Evolutionary conservation across 2,888 invertebrate species (phyloP).

Genomic region (Sympetrum striolatum): DNA sequence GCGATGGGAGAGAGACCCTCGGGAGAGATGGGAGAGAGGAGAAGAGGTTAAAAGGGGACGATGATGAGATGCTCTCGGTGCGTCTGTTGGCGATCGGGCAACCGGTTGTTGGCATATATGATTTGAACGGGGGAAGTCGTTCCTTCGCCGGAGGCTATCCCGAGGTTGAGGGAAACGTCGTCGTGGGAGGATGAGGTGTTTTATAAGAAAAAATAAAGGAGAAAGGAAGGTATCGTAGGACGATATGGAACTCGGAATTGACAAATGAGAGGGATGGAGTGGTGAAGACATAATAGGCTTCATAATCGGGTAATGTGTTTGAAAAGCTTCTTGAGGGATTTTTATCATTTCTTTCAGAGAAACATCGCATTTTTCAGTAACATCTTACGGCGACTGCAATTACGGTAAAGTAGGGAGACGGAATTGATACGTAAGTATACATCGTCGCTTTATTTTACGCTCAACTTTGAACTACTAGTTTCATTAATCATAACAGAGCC

Average conservation of each 20-base stretch:
- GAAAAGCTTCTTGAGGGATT: neutral
- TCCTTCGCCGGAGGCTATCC: neutral
- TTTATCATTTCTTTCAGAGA: neutral
- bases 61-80: neutral
- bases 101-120: neutral
- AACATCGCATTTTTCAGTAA: neutral
- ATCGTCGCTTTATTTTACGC: too few relatives aligned
- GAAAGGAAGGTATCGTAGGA: neutral
- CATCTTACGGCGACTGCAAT: too few relatives aligned
- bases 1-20: neutral
- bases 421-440: too few relatives aligned
- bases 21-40: neutral
- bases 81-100: neutral
- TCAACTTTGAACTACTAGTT: too few relatives aligned
- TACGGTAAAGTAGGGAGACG: too few relatives aligned
- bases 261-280: slow-evolving; percentile 22
- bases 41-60: neutral
- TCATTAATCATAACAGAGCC: too few relatives aligned
- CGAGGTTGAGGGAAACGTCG: neutral
- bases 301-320: neutral
- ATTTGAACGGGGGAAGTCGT: neutral
- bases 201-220: neutral
- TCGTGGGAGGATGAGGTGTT: neutral
- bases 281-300: slow-evolving; percentile 2
- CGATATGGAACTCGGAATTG: slow-evolving; percentile 24